Evolutionary conservation across 2,797 vertebrate species (phyloP), one percentile per base, ranked within the genome.

Genomic region (Brotula barbata): DNA sequence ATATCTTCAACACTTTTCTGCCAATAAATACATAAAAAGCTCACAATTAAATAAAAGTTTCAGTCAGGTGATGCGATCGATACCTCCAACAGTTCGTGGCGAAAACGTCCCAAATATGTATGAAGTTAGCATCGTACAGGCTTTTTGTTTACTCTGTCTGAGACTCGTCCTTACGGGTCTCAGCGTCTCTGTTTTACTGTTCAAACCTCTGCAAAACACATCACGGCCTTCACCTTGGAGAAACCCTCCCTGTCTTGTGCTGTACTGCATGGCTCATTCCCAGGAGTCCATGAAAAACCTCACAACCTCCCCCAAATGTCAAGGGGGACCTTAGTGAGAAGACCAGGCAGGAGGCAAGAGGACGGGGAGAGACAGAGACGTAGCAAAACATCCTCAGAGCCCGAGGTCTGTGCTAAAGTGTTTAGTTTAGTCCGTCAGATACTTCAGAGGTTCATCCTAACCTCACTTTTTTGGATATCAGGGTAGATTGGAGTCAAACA

Each of bases 141-240:
- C 8, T 34, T 28, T 55, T 62, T 65, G 51, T 71, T 68, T 71
- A 58, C 64, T 68, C 4, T 63, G 53, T 9, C 56, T 11, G 60
- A 39, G 14, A 48, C 46, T 44, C n/a, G 17, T 17, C 53, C 17
- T 48, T 12, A 1, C 7, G 53, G 40, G 41, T 43, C 67, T 75
- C 58, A 54, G 54, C 46, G 1, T 66, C 49, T 78, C 77, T 85
- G 82, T 51, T 79, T 74, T 71, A 50, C 43, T 51, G 76, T 83
- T 81, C 76, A 83, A 68, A 57, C 65, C 75, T 69, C 82, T 88
- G 87, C 64, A 68, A 72, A 84, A 81, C 21, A 0, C 76, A 83
- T 89, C 58, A 72, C 69, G 53, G 66, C 55, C 75, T 42, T 75
- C 75, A 69, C 71, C 69, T 73, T 68, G 73, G 67, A 84, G 69